These are phyloP conservation scores for Rhea americana DNA, from an alignment of 2,113 vertebrate species.

Conservation along the genomic window DNA sequence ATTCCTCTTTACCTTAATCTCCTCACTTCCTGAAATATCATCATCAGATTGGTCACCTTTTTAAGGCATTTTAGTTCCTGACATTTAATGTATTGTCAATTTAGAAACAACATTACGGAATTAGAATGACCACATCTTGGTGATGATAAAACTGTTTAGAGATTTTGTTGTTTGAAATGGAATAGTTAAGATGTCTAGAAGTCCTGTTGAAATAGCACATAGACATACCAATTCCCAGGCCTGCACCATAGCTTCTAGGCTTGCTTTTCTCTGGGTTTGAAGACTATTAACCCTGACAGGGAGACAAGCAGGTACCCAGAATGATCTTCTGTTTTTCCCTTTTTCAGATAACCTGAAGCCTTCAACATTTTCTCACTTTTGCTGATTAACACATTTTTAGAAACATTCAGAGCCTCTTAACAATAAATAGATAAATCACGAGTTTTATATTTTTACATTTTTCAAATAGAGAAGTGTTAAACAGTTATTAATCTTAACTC, in stretches of 20 bases:
- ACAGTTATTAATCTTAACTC: not conserved
- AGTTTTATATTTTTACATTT: not conserved
- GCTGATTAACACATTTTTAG: not conserved
- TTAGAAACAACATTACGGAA: not conserved
- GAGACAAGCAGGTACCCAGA: not conserved
- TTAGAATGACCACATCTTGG: not conserved
- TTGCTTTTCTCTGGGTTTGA: not conserved
- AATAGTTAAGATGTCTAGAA: not conserved
- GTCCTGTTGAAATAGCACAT: not conserved
- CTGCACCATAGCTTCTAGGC: not conserved
- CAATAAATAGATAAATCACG: not conserved
- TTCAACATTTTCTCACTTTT: not conserved
- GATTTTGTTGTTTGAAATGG: not conserved
- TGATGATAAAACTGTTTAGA: not conserved
- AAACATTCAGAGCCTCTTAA: not conserved
- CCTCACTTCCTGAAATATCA: not conserved
- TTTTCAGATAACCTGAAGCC: not conserved
- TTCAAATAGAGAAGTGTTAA: not conserved
- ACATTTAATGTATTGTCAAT: not conserved
- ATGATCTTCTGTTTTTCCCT: fast-evolving
- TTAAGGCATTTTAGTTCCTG: not conserved
- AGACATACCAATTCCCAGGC: not conserved
- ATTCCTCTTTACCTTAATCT: not conserved
- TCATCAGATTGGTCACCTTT: not conserved
- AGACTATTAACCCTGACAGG: not conserved